phyloP scores from a whole-genome alignment of 2,797 vertebrate species.

The Myotis daubentonii region DNA sequence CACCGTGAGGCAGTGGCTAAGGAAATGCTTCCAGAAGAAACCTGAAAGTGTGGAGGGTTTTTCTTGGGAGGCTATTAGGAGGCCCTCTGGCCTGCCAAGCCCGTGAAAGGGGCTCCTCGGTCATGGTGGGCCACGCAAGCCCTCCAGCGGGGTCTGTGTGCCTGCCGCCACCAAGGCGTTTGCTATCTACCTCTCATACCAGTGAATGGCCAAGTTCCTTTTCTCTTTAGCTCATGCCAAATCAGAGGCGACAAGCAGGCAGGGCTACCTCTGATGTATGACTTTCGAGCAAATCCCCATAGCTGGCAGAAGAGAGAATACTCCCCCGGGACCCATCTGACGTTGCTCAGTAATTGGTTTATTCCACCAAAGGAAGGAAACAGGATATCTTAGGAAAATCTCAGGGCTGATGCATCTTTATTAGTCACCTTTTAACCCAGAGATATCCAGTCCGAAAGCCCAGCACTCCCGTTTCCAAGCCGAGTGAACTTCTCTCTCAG shows the following conservation, averaged over 20 bases:
- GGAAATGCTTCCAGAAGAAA: background rate
- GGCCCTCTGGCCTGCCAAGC: background rate
- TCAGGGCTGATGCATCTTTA: background rate
- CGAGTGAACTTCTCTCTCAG: background rate
- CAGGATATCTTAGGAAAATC: background rate
- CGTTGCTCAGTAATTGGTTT: background rate
- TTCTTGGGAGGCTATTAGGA: background rate
- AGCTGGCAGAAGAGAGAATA: background rate
- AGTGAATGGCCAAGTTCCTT: fast-evolving
- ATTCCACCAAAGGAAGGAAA: background rate
- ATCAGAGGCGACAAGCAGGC: background rate
- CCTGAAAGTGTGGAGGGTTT: background rate
- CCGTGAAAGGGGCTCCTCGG: background rate
- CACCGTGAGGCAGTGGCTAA: fast-evolving
- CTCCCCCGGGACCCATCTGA: background rate
- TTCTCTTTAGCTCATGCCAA: background rate
- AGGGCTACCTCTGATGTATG: background rate
- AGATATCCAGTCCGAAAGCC: background rate
- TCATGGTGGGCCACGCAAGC: fast-evolving
- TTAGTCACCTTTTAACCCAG: background rate
- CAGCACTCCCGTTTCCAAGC: background rate
- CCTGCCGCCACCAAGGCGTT: background rate
- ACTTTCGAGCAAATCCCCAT: background rate
- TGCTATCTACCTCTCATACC: fast-evolving
- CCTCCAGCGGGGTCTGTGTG: fast-evolving